These are phyloP conservation scores for Epicauta chinensis DNA, from an alignment of 1,140 invertebrate genomes.

Conservation along the genomic window DNA sequence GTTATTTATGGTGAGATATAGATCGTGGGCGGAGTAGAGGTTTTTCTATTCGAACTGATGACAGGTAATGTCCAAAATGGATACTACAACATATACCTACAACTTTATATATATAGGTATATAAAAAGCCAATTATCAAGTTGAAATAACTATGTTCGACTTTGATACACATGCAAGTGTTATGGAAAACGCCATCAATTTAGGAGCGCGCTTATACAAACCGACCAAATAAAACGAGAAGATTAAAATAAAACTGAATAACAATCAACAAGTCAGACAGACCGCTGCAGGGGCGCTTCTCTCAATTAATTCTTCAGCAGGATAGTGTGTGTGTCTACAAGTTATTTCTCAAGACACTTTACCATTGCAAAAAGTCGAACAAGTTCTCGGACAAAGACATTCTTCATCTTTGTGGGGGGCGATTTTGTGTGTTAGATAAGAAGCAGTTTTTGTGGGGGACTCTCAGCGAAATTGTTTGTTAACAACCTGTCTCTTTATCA, in stretches of 20 bases:
- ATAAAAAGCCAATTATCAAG: constrained; percentile 12
- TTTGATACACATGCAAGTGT: constrained; percentile 4
- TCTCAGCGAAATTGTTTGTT: too few relatives aligned
- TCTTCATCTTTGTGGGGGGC: too few relatives aligned
- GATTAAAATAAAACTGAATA: background rate
- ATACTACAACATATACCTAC: constrained; percentile 9
- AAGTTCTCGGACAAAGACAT: too few relatives aligned
- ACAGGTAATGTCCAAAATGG: constrained; percentile 19
- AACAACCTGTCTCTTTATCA: too few relatives aligned
- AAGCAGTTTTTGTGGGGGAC: too few relatives aligned
- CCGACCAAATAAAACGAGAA: too few relatives aligned
- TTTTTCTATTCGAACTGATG: constrained; percentile 1
- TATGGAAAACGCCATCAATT: constrained; percentile 9
- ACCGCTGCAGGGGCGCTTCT: background rate
- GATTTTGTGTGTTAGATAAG: too few relatives aligned
- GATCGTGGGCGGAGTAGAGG: constrained; percentile 12
- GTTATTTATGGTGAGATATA: constrained; percentile 20
- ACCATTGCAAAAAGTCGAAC: too few relatives aligned
- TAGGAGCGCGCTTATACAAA: too few relatives aligned
- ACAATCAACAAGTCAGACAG: constrained; percentile 2
- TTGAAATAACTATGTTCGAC: constrained; percentile 9
- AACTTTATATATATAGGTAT: background rate
- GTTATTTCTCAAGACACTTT: too few relatives aligned
- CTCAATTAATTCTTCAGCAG: constrained; percentile 1
- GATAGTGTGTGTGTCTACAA: too few relatives aligned